Evolutionary conservation across 2,888 invertebrate genomes (phyloP).

Genomic region (Synergus itoensis): DNA sequence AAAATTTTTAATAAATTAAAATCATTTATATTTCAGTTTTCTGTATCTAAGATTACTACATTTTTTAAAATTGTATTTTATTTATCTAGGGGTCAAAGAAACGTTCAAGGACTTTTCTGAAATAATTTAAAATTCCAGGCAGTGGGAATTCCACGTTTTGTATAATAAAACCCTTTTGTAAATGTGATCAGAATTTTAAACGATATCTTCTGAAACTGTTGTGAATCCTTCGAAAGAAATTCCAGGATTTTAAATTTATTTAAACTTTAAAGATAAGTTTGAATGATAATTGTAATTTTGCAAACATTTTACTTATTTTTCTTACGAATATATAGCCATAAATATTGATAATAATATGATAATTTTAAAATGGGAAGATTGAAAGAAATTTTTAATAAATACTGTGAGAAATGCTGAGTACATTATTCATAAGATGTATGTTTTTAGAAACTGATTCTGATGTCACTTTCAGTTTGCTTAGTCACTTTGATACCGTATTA

Average conservation of each 20-base stretch:
- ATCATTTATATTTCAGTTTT: no score
- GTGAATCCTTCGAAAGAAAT: background rate
- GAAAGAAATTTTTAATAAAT: background rate
- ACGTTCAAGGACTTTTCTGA: constrained; percentile 17
- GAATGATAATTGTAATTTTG: background rate
- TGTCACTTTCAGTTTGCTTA: background rate
- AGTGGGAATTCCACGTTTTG: constrained; percentile 26
- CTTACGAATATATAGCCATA: background rate
- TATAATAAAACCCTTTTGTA: constrained; percentile 35
- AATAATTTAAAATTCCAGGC: constrained; percentile 5
- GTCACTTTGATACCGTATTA: background rate
- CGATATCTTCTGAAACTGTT: background rate
- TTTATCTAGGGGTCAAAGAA: background rate
- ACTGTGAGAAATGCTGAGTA: background rate
- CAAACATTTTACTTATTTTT: background rate
- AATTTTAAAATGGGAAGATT: background rate
- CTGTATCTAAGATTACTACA: background rate
- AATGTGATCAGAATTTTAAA: constrained; percentile 18
- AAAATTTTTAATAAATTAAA: background rate
- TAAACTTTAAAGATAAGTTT: background rate
- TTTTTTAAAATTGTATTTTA: background rate
- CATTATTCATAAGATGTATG: background rate
- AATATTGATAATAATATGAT: background rate
- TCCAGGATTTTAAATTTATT: background rate
- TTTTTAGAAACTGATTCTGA: background rate